Conservation (phyloP, 1,140 invertebrate genomes). For the Triops cancriformis region DNA sequence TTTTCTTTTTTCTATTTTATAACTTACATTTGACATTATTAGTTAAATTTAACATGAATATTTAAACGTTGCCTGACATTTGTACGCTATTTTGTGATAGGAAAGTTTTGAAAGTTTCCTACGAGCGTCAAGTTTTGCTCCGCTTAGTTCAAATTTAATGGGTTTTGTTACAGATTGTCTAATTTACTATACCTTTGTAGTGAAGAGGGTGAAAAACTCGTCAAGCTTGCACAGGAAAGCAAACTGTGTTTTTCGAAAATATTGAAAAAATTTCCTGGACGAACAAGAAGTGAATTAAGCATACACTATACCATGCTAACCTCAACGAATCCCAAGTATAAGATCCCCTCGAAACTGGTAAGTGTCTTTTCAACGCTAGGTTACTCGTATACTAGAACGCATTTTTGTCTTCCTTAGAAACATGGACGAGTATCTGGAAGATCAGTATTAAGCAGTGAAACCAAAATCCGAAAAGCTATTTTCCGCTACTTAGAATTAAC, state of each 20-base stretch:
- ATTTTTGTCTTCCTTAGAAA: background rate
- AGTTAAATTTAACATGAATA: too few relatives aligned
- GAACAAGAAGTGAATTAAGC: slow-evolving; percentile 16
- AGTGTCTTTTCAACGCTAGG: background rate
- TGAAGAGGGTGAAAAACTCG: slow-evolving; percentile 15
- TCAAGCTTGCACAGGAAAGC: background rate
- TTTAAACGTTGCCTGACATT: too few relatives aligned
- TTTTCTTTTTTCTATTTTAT: too few relatives aligned
- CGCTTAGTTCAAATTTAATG: too few relatives aligned
- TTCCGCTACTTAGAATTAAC: background rate
- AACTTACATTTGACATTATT: too few relatives aligned
- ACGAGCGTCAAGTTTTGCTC: too few relatives aligned
- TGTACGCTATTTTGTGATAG: background rate
- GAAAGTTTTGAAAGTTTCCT: background rate
- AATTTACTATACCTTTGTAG: slow-evolving; percentile 17
- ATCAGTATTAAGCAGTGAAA: background rate
- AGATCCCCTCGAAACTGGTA: background rate
- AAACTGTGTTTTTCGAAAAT: background rate
- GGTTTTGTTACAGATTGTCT: background rate
- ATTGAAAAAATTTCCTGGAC: slow-evolving; percentile 19
- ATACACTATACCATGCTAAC: background rate
- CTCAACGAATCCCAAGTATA: background rate
- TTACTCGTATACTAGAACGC: too few relatives aligned
- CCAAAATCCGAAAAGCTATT: background rate
- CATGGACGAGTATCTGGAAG: background rate